phyloP scores from a whole-genome alignment of 2,113 vertebrate species.

The Sula dactylatra region DNA sequence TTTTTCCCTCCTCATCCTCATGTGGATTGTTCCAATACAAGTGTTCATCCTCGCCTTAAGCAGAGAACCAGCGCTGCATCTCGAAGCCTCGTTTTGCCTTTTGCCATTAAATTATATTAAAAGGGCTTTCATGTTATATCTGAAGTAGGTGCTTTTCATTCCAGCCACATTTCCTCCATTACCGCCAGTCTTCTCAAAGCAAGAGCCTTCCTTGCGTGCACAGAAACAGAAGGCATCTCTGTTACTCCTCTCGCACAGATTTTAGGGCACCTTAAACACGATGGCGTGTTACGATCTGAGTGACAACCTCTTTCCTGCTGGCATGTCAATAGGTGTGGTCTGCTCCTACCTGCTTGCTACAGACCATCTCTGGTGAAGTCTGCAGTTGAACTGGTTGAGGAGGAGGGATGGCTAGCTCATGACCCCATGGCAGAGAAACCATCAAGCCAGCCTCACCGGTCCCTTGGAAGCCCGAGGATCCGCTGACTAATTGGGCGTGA shows the following conservation, averaged over 20 bases:
- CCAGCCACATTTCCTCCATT: not conserved
- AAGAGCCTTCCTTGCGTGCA: not conserved
- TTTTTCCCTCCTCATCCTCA: not conserved
- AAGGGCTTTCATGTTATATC: constrained; percentile 35
- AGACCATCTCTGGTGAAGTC: not conserved
- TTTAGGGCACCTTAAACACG: not conserved
- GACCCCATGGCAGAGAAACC: not conserved
- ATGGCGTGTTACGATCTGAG: rapidly evolving
- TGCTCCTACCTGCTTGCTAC: not conserved
- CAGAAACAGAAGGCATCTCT: not conserved
- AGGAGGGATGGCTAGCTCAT: not conserved
- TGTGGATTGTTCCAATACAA: not conserved
- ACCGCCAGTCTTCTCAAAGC: not conserved
- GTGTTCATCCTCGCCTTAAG: not conserved
- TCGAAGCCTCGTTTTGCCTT: not conserved
- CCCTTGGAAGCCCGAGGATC: not conserved
- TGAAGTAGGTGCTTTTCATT: constrained; percentile 35
- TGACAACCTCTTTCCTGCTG: rapidly evolving
- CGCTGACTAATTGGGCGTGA: not conserved
- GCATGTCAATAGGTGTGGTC: rapidly evolving
- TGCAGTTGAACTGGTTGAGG: not conserved
- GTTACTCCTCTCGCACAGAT: rapidly evolving
- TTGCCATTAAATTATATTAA: constrained; percentile 18
- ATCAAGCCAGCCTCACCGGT: not conserved
- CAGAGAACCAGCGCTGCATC: rapidly evolving